Evolutionary conservation across 2,113 vertebrate species (phyloP).

Genomic region (Carassius carassius): DNA sequence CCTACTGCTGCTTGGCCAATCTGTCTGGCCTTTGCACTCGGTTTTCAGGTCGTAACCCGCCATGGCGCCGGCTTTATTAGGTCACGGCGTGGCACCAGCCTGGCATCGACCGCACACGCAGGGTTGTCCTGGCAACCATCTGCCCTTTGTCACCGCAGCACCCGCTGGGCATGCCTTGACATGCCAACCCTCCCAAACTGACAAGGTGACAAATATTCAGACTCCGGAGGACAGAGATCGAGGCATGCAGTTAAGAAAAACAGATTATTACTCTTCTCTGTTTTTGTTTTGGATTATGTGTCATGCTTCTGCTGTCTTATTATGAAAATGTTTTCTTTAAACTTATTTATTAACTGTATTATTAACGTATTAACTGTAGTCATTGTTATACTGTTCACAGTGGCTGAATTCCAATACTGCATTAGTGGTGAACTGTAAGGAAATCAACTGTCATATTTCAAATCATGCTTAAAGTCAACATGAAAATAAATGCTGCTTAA

Average conservation of each 20-base stretch:
- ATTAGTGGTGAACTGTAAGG: background rate
- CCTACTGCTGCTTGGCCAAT: conserved; percentile 74
- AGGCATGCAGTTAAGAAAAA: background rate
- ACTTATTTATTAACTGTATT: too few species aligned
- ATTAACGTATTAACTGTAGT: background rate
- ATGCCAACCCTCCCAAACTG: conserved; percentile 57
- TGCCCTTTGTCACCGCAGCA: conserved; percentile 71
- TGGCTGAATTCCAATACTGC: background rate
- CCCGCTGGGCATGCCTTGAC: conserved; percentile 72
- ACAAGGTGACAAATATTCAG: conserved; percentile 52
- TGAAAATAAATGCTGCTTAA: background rate
- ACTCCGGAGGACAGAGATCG: background rate
- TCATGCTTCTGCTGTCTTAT: background rate
- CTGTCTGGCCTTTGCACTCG: conserved; percentile 74
- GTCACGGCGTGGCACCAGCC: conserved; percentile 72
- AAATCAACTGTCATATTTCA: background rate
- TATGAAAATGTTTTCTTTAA: background rate
- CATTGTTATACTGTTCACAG: background rate
- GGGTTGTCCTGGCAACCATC: conserved; percentile 78
- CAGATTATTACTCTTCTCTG: background rate
- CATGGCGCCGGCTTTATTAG: conserved; percentile 78
- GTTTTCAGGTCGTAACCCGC: conserved; percentile 81
- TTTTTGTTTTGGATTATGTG: background rate
- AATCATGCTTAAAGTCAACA: background rate
- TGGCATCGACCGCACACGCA: conserved; percentile 73